phyloP scores from a whole-genome alignment of 37 sponge, comb jelly and placozoan genomes.

The Axinella damicornis region DNA sequence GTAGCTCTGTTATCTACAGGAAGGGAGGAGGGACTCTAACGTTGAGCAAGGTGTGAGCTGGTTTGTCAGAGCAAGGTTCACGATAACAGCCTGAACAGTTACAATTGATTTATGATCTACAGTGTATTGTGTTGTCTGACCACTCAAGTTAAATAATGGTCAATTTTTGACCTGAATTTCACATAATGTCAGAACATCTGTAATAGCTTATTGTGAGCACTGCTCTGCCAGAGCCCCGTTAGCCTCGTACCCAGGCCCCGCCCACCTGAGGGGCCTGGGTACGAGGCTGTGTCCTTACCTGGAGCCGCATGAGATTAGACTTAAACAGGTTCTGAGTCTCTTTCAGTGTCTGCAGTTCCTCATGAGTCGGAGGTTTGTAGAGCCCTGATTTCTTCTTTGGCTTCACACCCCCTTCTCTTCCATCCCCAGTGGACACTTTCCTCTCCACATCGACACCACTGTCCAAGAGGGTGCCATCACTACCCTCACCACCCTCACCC shows the following conservation, averaged over 20 bases:
- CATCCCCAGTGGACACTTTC: neutral
- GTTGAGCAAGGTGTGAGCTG: neutral
- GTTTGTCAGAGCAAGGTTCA: too few relatives aligned
- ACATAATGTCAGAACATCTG: too few relatives aligned
- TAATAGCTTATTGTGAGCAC: too few relatives aligned
- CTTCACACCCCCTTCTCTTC: neutral
- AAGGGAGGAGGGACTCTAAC: neutral
- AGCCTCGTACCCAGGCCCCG: too few relatives aligned
- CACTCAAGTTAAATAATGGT: too few relatives aligned
- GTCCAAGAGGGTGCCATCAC: neutral
- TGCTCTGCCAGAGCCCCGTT: too few relatives aligned
- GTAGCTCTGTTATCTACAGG: constrained; percentile 81
- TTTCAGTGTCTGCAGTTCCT: constrained; percentile 79
- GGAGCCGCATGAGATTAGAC: constrained; percentile 84
- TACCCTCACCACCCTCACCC: neutral
- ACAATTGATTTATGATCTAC: too few relatives aligned
- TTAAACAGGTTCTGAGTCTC: constrained; percentile 85
- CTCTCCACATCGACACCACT: neutral
- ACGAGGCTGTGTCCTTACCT: too few relatives aligned
- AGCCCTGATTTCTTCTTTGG: constrained; percentile 51
- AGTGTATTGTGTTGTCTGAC: too few relatives aligned
- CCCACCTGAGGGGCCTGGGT: too few relatives aligned
- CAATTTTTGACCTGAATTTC: too few relatives aligned
- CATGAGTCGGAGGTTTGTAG: constrained; percentile 84
- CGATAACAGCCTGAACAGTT: too few relatives aligned